Percentiles rank a stretch among this genome's conserved stretches.
Evolutionary conservation across 2,888 invertebrate species (phyloP).

Genomic region (Nomada hirtipes): DNA sequence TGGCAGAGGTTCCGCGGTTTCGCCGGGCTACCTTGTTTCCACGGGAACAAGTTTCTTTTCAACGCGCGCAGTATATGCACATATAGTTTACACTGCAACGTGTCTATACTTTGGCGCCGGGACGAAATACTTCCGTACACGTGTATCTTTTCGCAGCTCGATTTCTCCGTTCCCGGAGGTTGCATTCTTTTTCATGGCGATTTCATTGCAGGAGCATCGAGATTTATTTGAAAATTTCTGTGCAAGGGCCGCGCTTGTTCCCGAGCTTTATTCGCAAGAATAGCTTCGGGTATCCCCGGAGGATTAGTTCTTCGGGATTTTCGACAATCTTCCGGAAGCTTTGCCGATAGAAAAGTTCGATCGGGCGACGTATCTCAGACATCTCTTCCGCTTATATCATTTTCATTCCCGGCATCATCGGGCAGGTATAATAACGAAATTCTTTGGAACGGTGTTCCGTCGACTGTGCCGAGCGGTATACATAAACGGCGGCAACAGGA

Average conservation of each 20-base stretch:
- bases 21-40: slow-evolving; percentile 20
- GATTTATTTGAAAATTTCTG: too few relatives aligned
- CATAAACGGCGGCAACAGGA: slow-evolving; percentile 16
- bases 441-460: too few relatives aligned
- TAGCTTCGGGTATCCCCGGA: too few relatives aligned
- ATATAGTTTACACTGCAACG: not conserved
- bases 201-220: too few relatives aligned
- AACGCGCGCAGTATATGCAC: not conserved
- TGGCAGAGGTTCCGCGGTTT: slow-evolving; percentile 53
- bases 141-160: not conserved
- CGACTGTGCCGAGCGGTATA: not conserved
- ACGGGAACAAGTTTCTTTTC: slow-evolving; percentile 20
- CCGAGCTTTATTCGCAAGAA: too few relatives aligned
- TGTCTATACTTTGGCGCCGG: not conserved
- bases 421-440: not conserved
- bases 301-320: too few relatives aligned
- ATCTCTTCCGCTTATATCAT: not conserved
- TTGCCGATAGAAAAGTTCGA: not conserved
- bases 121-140: not conserved
- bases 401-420: not conserved
- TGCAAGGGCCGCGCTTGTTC: too few relatives aligned
- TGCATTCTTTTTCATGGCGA: too few relatives aligned
- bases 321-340: too few relatives aligned
- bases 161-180: too few relatives aligned
- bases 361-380: not conserved